Evolutionary conservation across 1,140 invertebrate genomes (phyloP).

Genomic region (Bathynomus jamesi): DNA sequence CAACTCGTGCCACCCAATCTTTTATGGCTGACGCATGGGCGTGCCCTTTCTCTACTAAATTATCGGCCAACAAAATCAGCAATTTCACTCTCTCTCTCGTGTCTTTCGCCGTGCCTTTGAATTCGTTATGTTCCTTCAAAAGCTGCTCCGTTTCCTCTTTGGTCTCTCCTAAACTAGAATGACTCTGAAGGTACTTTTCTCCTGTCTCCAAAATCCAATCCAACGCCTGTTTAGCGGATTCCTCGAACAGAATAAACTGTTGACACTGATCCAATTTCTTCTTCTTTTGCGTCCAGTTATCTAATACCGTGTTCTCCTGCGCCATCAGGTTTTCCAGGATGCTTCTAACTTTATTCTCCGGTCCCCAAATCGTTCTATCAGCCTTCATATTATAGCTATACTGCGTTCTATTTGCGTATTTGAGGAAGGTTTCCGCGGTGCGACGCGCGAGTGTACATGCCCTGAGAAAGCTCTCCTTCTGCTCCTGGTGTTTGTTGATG

Average conservation of each 20-base stretch:
- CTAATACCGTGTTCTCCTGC: conserved; percentile 90
- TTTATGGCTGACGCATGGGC: conserved; percentile 87
- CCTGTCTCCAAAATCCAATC: conserved; percentile 95
- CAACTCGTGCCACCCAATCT: conserved; percentile 87
- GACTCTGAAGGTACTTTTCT: conserved; percentile 69
- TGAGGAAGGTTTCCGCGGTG: conserved; percentile 92
- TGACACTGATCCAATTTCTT: conserved; percentile 95
- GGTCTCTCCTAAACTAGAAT: conserved; percentile 61
- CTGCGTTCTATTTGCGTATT: conserved; percentile 79
- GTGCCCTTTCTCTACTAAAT: conserved; percentile 90
- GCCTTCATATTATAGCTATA: conserved; percentile 79
- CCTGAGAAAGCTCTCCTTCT: conserved; percentile 74
- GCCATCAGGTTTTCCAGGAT: conserved; percentile 85
- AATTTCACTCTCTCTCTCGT: conserved; percentile 86
- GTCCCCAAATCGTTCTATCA: conserved; percentile 52
- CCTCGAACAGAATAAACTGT: conserved; percentile 86
- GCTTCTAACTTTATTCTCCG: conserved; percentile 65
- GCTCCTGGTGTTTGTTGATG: conserved; percentile 92
- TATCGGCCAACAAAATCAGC: conserved; percentile 86
- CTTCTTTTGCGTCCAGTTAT: conserved; percentile 91
- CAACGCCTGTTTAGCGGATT: conserved; percentile 81
- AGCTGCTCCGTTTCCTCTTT: conserved; percentile 71
- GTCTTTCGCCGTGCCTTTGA: conserved; percentile 71
- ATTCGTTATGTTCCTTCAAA: conserved; percentile 79
- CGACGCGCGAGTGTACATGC: conserved; percentile 82